Base-by-base conservation (phyloP, 2,113 vertebrate species). In the Microtus pennsylvanicus region DNA sequence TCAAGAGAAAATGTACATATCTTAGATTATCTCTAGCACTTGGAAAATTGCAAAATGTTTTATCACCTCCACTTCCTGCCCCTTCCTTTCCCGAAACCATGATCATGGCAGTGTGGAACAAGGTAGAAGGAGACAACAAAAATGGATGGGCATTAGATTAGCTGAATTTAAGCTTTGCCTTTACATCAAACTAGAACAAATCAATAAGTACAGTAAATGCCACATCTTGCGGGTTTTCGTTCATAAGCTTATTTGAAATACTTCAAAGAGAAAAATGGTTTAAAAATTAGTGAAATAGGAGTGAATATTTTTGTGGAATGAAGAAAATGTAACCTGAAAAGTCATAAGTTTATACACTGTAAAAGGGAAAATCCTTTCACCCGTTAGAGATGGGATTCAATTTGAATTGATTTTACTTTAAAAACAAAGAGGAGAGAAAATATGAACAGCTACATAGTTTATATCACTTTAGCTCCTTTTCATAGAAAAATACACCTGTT, bases 21-120 rank as follows among this genome's bases (percentile, higher is more conserved):
- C 80, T 93, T 95, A 94, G 89, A 93, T 96, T 91, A 92, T 94
- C 95, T 95, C 93, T 93, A 96, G 52, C 19, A 86, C 55, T 97
- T 94, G 89, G 85, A 89, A 97, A 97, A 97, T 97, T 97, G 89
- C 92, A 95, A 95, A 98, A 95, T 97, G 94, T 90, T 96, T 97
- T 94, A 96, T 47, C 81, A 94, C 90, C 30, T 90, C 82, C 86
- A 42, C 82, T 96, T 94, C 42, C 87, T 14, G 87, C 45, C 52
- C 77, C 76, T 45, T 95, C 33, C 45, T 35, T 81, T 96, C 72
- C 58, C 11, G 16, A 72, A 42, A 89, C 35, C 63, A 12, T 58
- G 28, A 92, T 77, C 17, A 47, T 61, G 26, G 22, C 16, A 63
- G 21, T 1, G 0, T 21, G 50, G 38, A 52, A 81, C 26, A 87